These are phyloP conservation scores for Lepidochitona cinerea DNA, from an alignment of 2,888 invertebrate genomes.

Conservation along the genomic window DNA sequence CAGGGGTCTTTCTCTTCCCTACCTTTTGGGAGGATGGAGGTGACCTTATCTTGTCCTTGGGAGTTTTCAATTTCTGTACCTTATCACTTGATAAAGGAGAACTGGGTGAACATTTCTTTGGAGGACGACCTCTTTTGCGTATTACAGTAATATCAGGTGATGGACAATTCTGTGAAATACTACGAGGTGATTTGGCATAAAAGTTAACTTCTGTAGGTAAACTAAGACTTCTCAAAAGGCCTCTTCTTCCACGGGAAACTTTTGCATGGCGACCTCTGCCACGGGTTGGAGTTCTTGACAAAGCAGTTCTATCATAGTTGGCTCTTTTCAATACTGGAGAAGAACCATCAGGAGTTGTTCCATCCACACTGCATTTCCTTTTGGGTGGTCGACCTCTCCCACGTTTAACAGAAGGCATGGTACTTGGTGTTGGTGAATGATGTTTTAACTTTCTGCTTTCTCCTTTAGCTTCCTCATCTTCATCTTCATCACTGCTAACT, in stretches of 20 bases:
- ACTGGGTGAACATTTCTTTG: not conserved
- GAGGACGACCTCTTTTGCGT: not conserved
- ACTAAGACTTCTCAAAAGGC: not conserved
- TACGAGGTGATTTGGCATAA: not conserved
- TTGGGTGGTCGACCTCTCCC: conserved; percentile 27
- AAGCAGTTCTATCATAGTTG: too few species aligned
- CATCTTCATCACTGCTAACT: conserved; percentile 69
- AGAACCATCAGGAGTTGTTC: not conserved
- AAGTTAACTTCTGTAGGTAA: not conserved
- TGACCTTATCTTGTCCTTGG: not conserved
- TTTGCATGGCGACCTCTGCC: conserved; percentile 14
- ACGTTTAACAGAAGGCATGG: conserved; percentile 13
- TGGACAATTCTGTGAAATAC: too few species aligned
- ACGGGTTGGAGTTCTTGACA: not conserved
- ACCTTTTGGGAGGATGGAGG: not conserved
- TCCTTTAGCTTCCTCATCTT: conserved; percentile 37
- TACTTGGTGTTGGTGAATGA: not conserved
- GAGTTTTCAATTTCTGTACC: too few species aligned
- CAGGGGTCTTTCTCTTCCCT: not conserved
- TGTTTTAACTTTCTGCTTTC: not conserved
- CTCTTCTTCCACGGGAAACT: not conserved
- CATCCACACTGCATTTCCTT: not conserved
- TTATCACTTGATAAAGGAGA: too few species aligned
- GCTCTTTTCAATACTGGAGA: not conserved
- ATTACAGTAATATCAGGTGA: too few species aligned